Conservation (phyloP, 2,888 invertebrate species). For the Andrena hattorfiana region DNA sequence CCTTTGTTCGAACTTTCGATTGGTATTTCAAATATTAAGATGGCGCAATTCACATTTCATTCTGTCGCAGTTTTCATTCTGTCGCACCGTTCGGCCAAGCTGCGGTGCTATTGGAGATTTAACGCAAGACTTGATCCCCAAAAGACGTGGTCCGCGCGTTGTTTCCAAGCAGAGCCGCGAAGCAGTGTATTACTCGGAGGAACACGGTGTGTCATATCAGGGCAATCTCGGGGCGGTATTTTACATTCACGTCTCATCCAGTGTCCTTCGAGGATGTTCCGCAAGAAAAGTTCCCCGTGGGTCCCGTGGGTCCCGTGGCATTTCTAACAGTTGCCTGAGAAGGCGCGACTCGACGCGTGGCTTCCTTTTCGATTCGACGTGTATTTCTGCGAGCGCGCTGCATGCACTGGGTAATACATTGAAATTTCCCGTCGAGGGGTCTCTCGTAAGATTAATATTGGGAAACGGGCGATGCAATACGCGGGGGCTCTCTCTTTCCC, state of each 20-base stretch:
- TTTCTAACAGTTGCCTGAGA: constrained; percentile 17
- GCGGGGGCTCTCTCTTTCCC: not conserved
- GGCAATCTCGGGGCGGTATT: constrained; percentile 50
- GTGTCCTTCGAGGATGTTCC: constrained; percentile 28
- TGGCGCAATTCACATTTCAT: no score
- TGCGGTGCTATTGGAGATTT: not conserved
- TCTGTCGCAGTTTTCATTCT: no score
- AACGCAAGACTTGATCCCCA: not conserved
- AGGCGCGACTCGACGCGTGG: constrained; percentile 7
- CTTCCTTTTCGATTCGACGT: constrained; percentile 13
- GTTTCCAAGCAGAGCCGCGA: not conserved
- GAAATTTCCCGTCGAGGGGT: not conserved
- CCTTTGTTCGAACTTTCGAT: no score
- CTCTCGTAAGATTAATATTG: constrained; percentile 26
- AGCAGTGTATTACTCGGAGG: constrained; percentile 15
- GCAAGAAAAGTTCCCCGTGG: constrained; percentile 50
- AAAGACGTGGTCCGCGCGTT: not conserved
- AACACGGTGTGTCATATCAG: constrained; percentile 15
- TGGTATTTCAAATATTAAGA: no score
- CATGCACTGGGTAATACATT: constrained; percentile 16
- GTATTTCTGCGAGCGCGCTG: not conserved
- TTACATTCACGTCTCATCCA: constrained; percentile 47
- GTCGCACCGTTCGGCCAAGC: not conserved
- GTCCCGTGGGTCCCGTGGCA: constrained; percentile 25
- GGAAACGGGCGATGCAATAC: not conserved